Percentiles rank a stretch among this genome's conserved stretches.
Evolutionary conservation across 1,140 invertebrate species (phyloP).

Genomic region (Saxidomus purpurata): DNA sequence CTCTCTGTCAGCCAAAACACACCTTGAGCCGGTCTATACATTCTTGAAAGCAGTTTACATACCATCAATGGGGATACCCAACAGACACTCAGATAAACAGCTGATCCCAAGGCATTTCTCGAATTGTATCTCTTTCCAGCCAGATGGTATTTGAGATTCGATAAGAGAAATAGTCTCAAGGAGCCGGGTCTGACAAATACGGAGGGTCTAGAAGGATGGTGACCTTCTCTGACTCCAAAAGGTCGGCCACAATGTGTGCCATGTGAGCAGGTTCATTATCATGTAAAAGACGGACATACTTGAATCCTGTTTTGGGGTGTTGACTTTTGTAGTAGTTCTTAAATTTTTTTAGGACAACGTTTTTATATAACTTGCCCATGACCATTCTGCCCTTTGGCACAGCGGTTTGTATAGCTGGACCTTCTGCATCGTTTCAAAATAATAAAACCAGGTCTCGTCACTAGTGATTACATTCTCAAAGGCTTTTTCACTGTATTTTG

Average conservation of each 20-base stretch:
- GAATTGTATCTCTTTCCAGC: constrained; percentile 31
- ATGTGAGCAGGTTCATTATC: no score
- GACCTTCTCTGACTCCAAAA: no score
- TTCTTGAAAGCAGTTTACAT: background rate
- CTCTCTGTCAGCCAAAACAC: constrained; percentile 19
- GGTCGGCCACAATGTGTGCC: no score
- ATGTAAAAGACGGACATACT: constrained; percentile 13
- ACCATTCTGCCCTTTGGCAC: constrained; percentile 14
- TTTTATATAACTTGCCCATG: background rate
- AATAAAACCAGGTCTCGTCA: no score
- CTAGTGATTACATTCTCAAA: background rate
- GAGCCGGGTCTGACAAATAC: background rate
- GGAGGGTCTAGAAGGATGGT: background rate
- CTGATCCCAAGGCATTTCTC: constrained; percentile 19
- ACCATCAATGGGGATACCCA: constrained; percentile 15
- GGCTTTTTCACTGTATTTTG: no score
- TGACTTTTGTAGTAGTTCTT: no score
- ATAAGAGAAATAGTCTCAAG: constrained; percentile 31
- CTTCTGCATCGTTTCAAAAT: no score
- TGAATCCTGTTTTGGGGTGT: no score
- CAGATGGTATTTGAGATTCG: constrained; percentile 37
- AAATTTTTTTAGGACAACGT: no score
- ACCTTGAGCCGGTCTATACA: constrained; percentile 4
- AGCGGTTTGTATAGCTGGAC: no score
- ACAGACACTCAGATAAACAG: constrained; percentile 23